A percentile compares a stretch with the other conserved stretches of the same genome.
Evolutionary conservation across 2,113 vertebrate genomes (phyloP).

Genomic region (Leptobrachium ailaonicum): DNA sequence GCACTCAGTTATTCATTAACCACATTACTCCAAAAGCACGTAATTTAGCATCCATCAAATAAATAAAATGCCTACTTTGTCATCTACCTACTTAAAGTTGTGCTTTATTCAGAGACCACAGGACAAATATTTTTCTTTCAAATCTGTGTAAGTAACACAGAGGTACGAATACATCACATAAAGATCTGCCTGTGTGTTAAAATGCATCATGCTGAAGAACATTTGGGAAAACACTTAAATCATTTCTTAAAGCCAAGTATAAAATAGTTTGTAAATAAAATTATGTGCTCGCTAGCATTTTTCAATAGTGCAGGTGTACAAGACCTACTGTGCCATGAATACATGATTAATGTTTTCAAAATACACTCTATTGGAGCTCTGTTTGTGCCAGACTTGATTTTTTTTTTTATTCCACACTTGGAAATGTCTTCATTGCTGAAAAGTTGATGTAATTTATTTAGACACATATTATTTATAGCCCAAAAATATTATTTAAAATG

Average conservation of each 20-base stretch:
- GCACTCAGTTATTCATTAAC: slow-evolving; percentile 21
- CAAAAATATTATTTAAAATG: not conserved
- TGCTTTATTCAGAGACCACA: slow-evolving; percentile 68
- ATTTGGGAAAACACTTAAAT: slow-evolving; percentile 63
- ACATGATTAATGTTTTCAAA: slow-evolving; percentile 44
- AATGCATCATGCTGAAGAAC: slow-evolving; percentile 57
- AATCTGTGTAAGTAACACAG: slow-evolving; percentile 59
- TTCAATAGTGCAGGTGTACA: slow-evolving; percentile 48
- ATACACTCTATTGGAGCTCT: slow-evolving; percentile 31
- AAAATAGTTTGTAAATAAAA: slow-evolving; percentile 38
- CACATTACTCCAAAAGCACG: slow-evolving; percentile 41
- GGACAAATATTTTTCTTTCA: slow-evolving; percentile 69
- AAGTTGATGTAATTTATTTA: not conserved
- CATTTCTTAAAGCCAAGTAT: slow-evolving; percentile 61
- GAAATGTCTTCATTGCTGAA: not conserved
- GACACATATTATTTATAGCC: not conserved
- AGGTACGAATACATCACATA: slow-evolving; percentile 60
- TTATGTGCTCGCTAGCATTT: slow-evolving; percentile 31
- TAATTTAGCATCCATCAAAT: slow-evolving; percentile 35
- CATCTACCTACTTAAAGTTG: slow-evolving; percentile 71
- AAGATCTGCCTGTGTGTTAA: slow-evolving; percentile 58
- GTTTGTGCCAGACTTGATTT: slow-evolving; percentile 30
- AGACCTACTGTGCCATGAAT: slow-evolving; percentile 42
- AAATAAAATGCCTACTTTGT: slow-evolving; percentile 52
- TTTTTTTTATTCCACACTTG: not conserved